Conservation (phyloP, 2,113 vertebrate species). For the Plestiodon gilberti region DNA sequence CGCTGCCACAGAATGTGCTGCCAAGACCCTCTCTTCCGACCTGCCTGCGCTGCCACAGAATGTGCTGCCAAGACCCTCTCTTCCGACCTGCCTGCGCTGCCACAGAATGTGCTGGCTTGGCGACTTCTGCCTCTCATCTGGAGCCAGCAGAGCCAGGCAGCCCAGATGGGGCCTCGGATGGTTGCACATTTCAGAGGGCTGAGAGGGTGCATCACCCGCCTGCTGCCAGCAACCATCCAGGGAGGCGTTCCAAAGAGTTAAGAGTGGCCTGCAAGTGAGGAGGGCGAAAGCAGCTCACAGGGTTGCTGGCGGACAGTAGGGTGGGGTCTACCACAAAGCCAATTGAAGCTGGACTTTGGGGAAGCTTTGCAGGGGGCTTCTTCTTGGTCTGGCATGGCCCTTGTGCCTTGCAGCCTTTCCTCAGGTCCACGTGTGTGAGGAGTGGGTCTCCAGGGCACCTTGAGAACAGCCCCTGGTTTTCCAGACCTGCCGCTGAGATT, state of each 20-base stretch:
- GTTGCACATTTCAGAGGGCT: conserved; percentile 5
- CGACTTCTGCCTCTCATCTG: background rate
- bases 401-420: too few relatives aligned
- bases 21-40: too few relatives aligned
- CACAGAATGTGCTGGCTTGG: background rate
- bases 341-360: too few relatives aligned
- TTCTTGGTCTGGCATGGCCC: too few relatives aligned
- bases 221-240: background rate
- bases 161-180: background rate
- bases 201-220: background rate
- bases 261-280: background rate
- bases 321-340: too few relatives aligned
- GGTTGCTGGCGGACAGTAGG: too few relatives aligned
- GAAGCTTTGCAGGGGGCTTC: too few relatives aligned
- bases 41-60: too few relatives aligned
- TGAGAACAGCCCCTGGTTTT: background rate
- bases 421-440: too few relatives aligned
- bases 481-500: background rate
- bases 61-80: too few relatives aligned
- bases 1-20: too few relatives aligned
- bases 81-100: too few relatives aligned
- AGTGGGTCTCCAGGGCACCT: background rate
- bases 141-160: background rate
- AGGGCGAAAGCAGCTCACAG: background rate
- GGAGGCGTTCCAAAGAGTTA: background rate